Percentiles rank a stretch among this genome's conserved stretches.
phyloP scores from a whole-genome alignment of 2,888 invertebrate genomes.

The Drosophila niveifrons region DNA sequence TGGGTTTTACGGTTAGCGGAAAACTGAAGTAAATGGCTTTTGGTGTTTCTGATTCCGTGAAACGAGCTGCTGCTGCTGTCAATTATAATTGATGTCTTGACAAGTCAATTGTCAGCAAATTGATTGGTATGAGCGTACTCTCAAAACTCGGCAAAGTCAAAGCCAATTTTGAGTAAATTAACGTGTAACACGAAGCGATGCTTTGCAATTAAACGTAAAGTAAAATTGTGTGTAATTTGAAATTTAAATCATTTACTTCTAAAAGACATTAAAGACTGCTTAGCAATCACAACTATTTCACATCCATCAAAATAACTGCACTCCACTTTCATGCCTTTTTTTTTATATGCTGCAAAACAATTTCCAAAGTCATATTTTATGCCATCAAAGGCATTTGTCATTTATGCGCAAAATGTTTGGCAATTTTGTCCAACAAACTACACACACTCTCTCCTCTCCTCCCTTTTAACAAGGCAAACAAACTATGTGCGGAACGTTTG shows the following conservation, averaged over 20 bases:
- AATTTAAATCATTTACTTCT: slow-evolving; percentile 30
- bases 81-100: slow-evolving; percentile 72
- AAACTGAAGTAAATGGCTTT: slow-evolving; percentile 60
- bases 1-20: slow-evolving; percentile 48
- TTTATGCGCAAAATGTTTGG: slow-evolving; percentile 77
- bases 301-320: slow-evolving; percentile 56
- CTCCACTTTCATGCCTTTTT: slow-evolving; percentile 1
- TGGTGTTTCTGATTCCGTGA: slow-evolving; percentile 13
- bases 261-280: slow-evolving; percentile 16
- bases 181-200: slow-evolving; percentile 24
- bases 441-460: neutral
- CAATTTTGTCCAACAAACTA: slow-evolving; percentile 55
- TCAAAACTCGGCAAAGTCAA: slow-evolving; percentile 1
- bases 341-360: slow-evolving; percentile 79
- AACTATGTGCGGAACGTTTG: slow-evolving; percentile 65
- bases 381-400: slow-evolving; percentile 81
- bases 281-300: slow-evolving; percentile 56
- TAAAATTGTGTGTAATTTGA: neutral
- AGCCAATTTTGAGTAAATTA: slow-evolving; percentile 26
- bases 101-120: slow-evolving; percentile 78
- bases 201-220: slow-evolving; percentile 24
- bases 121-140: slow-evolving; percentile 23
- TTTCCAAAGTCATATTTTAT: slow-evolving; percentile 80
- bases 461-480: slow-evolving; percentile 29
- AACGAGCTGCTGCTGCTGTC: slow-evolving; percentile 57